Evolutionary conservation across 2,797 vertebrate species (phyloP).

Genomic region (Malacoctenus gilli): DNA sequence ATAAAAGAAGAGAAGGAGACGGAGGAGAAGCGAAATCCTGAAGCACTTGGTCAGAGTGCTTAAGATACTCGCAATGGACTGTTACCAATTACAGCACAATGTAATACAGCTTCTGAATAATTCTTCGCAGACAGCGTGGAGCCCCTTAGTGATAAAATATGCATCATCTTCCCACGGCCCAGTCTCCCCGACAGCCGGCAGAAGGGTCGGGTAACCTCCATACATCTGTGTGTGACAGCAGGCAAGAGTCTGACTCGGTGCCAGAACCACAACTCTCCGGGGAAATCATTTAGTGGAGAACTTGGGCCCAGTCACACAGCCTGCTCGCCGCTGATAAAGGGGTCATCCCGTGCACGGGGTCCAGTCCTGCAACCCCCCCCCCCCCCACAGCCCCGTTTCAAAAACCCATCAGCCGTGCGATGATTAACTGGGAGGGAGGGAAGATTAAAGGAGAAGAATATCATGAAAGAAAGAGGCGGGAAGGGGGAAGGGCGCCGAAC

Average conservation of each 20-base stretch:
- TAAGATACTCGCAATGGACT: constrained; percentile 30
- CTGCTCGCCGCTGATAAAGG: constrained; percentile 80
- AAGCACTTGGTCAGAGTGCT: constrained; percentile 36
- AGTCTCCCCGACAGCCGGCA: constrained; percentile 36
- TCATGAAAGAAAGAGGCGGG: constrained; percentile 54
- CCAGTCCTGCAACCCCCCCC: constrained; percentile 63
- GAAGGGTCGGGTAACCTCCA: constrained; percentile 67
- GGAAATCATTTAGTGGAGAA: constrained; percentile 79
- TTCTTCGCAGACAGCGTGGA: constrained; percentile 44
- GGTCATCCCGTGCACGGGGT: constrained; percentile 69
- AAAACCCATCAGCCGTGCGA: constrained; percentile 65
- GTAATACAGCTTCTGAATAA: constrained; percentile 46
- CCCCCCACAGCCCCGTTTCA: constrained; percentile 49
- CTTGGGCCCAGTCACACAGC: constrained; percentile 58
- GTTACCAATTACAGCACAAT: constrained; percentile 62
- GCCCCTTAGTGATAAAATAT: constrained; percentile 63
- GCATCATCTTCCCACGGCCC: constrained; percentile 55
- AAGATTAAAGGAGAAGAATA: constrained; percentile 70
- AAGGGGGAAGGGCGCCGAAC: constrained; percentile 5
- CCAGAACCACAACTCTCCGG: constrained; percentile 69
- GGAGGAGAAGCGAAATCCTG: constrained; percentile 9
- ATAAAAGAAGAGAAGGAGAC: background rate
- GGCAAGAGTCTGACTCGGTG: constrained; percentile 55
- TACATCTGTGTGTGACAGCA: constrained; percentile 60
- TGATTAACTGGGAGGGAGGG: constrained; percentile 62